Conservation (phyloP, 2,797 vertebrate species). For the Artibeus jamaicensis region DNA sequence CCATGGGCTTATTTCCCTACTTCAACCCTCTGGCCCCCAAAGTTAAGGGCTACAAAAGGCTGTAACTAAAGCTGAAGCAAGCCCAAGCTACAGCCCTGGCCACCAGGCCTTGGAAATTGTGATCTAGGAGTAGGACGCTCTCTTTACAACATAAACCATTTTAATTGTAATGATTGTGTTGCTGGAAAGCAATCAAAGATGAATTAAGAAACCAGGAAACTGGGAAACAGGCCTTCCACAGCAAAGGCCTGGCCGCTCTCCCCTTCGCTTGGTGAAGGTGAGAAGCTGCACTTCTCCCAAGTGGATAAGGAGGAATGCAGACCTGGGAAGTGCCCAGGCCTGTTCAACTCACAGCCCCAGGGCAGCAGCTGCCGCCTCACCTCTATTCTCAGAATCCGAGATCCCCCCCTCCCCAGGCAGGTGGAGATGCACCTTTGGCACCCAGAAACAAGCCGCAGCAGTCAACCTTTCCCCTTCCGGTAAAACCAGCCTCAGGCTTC, state of each 20-base stretch:
- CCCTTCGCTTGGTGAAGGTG: too few relatives aligned
- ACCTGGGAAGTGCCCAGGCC: neutral
- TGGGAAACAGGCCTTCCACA: neutral
- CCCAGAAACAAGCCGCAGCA: neutral
- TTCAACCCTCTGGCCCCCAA: neutral
- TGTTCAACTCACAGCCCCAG: neutral
- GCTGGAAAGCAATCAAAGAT: neutral
- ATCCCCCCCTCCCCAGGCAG: too few relatives aligned
- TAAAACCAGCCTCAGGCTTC: neutral
- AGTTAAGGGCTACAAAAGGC: neutral
- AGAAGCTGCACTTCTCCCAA: neutral
- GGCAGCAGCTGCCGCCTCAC: accelerated
- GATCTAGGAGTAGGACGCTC: neutral
- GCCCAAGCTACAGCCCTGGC: neutral
- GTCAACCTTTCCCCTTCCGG: too few relatives aligned
- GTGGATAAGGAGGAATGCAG: too few relatives aligned
- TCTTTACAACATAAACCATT: neutral
- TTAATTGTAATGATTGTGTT: neutral
- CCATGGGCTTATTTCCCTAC: neutral
- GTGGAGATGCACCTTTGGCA: neutral
- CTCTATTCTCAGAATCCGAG: too few relatives aligned
- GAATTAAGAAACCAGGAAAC: neutral
- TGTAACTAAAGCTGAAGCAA: neutral
- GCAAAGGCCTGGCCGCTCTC: neutral
- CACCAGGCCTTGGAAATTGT: neutral